Percentiles rank a stretch among this genome's conserved stretches.
Evolutionary conservation across 2,888 invertebrate genomes (phyloP).

Genomic region (Blomia tropicalis): DNA sequence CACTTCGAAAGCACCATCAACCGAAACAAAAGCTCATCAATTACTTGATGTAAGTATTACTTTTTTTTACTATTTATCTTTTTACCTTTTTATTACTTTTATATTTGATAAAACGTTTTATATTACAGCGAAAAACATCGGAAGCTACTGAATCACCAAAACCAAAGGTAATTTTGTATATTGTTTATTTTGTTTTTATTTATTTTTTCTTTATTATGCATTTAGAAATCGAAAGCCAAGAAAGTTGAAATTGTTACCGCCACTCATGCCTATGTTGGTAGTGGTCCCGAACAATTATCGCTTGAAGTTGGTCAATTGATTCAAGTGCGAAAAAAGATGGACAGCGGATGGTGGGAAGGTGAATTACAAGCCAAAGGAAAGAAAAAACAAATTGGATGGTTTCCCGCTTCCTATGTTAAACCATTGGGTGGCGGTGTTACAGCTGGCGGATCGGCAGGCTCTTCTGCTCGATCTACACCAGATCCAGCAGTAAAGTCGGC

Average conservation of each 20-base stretch:
- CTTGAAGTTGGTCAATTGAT: slow-evolving; percentile 78
- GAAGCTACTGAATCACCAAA: slow-evolving; percentile 4
- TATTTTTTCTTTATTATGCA: slow-evolving; percentile 14
- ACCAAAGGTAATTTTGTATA: background rate
- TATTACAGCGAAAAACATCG: background rate
- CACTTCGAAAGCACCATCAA: background rate
- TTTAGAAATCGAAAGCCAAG: slow-evolving; percentile 42
- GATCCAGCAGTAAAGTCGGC: slow-evolving; percentile 29
- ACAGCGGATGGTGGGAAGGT: slow-evolving; percentile 99
- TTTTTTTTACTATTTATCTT: background rate
- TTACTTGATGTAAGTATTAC: background rate
- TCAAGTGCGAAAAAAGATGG: slow-evolving; percentile 87
- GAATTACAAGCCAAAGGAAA: slow-evolving; percentile 73
- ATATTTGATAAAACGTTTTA: background rate
- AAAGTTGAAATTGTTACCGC: slow-evolving; percentile 86
- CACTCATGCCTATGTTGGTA: slow-evolving; percentile 77
- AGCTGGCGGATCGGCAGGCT: slow-evolving; percentile 28
- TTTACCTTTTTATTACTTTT: background rate
- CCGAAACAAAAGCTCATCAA: slow-evolving; percentile 4
- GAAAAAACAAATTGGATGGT: slow-evolving; percentile 90
- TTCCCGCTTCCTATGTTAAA: slow-evolving; percentile 95
- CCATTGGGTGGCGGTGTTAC: slow-evolving; percentile 32
- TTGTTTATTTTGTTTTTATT: background rate
- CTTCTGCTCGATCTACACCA: slow-evolving; percentile 35
- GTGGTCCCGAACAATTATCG: slow-evolving; percentile 73